phyloP scores from a whole-genome alignment of 2,797 vertebrate species.

The Gymnopithys bicolor region DNA sequence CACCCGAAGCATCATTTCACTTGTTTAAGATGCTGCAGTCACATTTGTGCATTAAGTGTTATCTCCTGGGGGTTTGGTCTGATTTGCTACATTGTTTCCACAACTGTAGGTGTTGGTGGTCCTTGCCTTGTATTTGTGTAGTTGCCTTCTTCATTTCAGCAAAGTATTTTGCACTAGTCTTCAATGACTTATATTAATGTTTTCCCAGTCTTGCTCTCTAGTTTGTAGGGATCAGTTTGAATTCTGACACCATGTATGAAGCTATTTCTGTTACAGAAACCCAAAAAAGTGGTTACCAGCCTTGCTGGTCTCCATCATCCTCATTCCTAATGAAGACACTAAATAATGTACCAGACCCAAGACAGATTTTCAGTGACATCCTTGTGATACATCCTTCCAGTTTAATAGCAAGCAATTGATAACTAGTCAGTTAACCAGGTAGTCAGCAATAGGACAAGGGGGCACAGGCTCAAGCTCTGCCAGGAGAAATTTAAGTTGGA shows the following conservation, averaged over 20 bases:
- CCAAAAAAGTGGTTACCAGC: neutral
- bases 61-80: neutral
- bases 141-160: neutral
- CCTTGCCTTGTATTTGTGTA: neutral
- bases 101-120: neutral
- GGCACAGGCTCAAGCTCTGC: too few species aligned
- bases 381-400: neutral
- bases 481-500: too few species aligned
- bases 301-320: neutral
- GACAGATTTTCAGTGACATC: neutral
- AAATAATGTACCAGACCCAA: neutral
- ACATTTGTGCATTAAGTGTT: neutral
- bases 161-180: neutral
- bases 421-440: neutral
- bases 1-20: neutral
- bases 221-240: neutral
- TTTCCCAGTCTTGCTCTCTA: neutral
- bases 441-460: too few species aligned
- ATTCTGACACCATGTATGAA: neutral
- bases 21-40: neutral
- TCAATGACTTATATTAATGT: neutral
- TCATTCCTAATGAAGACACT: neutral
- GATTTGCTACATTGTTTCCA: neutral
- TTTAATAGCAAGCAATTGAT: neutral
- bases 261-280: neutral